Base-by-base conservation (phyloP, 2,113 vertebrate genomes). In the Tonatia bakeri region DNA sequence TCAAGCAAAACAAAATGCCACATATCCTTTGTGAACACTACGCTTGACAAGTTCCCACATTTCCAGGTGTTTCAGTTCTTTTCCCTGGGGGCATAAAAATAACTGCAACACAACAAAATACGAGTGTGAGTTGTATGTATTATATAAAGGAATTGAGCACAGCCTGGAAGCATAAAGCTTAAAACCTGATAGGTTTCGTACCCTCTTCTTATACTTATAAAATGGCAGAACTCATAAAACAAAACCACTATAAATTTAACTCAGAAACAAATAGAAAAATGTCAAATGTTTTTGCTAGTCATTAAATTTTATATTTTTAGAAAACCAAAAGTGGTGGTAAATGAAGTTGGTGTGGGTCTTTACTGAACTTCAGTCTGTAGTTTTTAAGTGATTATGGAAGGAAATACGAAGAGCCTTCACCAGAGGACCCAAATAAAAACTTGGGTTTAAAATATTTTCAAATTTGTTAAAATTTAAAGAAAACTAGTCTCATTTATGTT, bases 71-170 rank as follows among this genome's bases (percentile, higher is more conserved):
- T 95, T 91, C 80, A 90, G 70, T 38, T 90, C 61, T 77, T 90
- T 92, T 85, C 64, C 50, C 87, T 14, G 72, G 65, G 50, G 17
- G 69, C 13, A 91, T 38, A 43, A 89, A 94, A 94, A 86, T 93
- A 95, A 93, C 19, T 94, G 36, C 9, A 86, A 95, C 43, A 93
- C 84, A 96, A 90, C 64, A 92, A 84, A 95, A 36, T 54, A 82
- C 94, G 40, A 45, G 3, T 73, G 3, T 73, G 38, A 77, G 79
- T 33, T 80, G 1, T 87, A 80, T 64, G 26, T 93, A 52, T 36
- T 73, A n/a, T 81, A 94, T 79, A 80, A 89, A 94, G 50, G 26
- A 94, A 90, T 88, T 95, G 15, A 94, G 40, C 54, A 88, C 16
- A 95, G 50, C 20, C 31, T 33, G 13, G 70, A 88, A 96, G 36